Evolutionary conservation across 2,797 vertebrate genomes (phyloP).

Genomic region (Epinephelus awoara): DNA sequence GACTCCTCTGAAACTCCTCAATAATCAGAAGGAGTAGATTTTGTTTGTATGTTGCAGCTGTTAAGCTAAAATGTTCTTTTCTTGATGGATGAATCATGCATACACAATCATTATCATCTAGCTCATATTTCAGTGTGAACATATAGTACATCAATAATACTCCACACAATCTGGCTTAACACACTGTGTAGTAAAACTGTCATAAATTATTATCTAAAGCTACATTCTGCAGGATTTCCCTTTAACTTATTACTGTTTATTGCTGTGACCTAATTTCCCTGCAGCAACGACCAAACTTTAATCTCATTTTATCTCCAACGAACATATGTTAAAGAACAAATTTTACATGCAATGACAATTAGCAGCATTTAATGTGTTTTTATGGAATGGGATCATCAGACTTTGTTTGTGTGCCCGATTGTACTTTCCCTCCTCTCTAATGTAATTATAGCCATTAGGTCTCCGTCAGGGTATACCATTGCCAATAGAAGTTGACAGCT

Average conservation of each 20-base stretch:
- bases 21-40: not conserved
- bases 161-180: not conserved
- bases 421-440: constrained; percentile 3
- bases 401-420: constrained; percentile 10
- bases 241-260: not conserved
- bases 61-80: not conserved
- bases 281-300: constrained; percentile 2
- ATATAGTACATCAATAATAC: not conserved
- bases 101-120: not conserved
- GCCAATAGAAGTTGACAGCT: constrained; percentile 41
- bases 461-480: constrained; percentile 20
- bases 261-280: constrained; percentile 8
- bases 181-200: not conserved
- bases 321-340: not conserved
- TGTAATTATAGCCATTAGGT: constrained; percentile 45
- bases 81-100: not conserved
- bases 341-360: constrained; percentile 2
- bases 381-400: constrained; percentile 16
- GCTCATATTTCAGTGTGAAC: not conserved
- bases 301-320: not conserved
- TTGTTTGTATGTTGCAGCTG: not conserved
- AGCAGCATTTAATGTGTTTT: constrained; percentile 7
- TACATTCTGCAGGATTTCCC: not conserved
- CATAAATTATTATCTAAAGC: not conserved
- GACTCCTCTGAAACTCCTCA: not conserved